Evolutionary conservation across 2,888 invertebrate genomes (phyloP), one percentile per base, ranked within the genome.

Genomic region (Liodrosophila aerea): DNA sequence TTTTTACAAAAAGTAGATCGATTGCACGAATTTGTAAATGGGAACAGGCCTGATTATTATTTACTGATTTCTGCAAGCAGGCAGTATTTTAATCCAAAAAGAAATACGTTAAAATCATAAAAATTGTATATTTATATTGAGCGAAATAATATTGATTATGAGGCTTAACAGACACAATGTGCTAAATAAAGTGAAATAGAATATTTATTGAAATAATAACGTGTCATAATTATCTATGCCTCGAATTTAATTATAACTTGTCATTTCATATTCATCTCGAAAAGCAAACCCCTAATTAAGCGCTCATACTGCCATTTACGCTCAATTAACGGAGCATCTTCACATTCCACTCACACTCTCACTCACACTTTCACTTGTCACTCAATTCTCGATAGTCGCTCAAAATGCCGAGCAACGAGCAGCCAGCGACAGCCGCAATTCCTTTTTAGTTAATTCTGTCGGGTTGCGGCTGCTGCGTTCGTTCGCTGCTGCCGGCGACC

Each of bases 401-500:
- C 52, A 34, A 37, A n/a, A 27, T 40, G 22, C 22, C 3, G 22
- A 22, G 22, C 22, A 22, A 22, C 22, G 5, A 22, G 5, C 22
- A 22, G 5, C 5, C 22, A 22, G 22, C 5, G 22, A 22, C 22
- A 4, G 22, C 22, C 22, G 22, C 2, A 22, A n/a, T 11, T 29
- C 46, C 60, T 41, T 53, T 43, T 52, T 33, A 37, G 49, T 61
- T 41, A 36, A 16, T 22, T 31, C 15, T 30, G 33, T 37, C 45
- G 11, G 15, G 40, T 13, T 54, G 34, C 31, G 51, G 62, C 30
- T 49, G 47, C 45, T 45, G 46, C 37, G 36, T 47, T 49, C 37
- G 36, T 47, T 49, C 11, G 59, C 73, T 73, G 68, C 61, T 73
- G 61, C 69, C 69, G 69, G 69, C 52, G 73, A 67, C 51, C 60